These are phyloP conservation scores for Ceramica pisi DNA, from an alignment of 2,888 invertebrate genomes.

Conservation along the genomic window DNA sequence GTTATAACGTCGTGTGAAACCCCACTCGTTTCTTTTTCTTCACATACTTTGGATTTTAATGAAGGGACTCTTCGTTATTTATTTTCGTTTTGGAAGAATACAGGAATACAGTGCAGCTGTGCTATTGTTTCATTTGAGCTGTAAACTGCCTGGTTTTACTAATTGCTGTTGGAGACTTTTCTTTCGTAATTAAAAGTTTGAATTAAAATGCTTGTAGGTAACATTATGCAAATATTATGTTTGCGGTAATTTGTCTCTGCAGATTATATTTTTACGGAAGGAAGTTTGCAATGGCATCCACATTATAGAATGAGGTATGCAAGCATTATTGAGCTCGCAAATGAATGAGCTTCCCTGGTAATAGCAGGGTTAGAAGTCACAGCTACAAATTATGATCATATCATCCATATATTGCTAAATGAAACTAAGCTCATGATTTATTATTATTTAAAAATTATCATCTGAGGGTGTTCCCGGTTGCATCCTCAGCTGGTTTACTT, in stretches of 20 bases:
- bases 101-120: background rate
- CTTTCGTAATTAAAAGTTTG: conserved; percentile 21
- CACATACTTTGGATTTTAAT: conserved; percentile 52
- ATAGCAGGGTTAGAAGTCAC: background rate
- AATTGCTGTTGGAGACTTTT: conserved; percentile 30
- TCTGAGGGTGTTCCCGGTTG: too few relatives aligned
- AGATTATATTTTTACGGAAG: background rate
- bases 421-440: too few relatives aligned
- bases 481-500: too few relatives aligned
- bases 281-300: background rate
- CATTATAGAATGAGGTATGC: background rate
- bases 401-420: background rate
- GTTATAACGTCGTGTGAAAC: conserved; percentile 59
- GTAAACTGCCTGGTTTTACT: conserved; percentile 9
- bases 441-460: too few relatives aligned
- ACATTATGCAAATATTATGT: conserved; percentile 10
- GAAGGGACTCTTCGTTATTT: conserved; percentile 28
- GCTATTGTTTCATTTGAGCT: conserved; percentile 34
- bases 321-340: background rate
- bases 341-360: background rate
- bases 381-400: background rate
- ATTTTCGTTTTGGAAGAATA: conserved; percentile 11
- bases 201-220: conserved; percentile 20
- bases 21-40: conserved; percentile 45
- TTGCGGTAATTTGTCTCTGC: background rate